These are phyloP conservation scores for Phrynocephalus guinanensis DNA, from an alignment of 2,797 vertebrate genomes.

Conservation along the genomic window DNA sequence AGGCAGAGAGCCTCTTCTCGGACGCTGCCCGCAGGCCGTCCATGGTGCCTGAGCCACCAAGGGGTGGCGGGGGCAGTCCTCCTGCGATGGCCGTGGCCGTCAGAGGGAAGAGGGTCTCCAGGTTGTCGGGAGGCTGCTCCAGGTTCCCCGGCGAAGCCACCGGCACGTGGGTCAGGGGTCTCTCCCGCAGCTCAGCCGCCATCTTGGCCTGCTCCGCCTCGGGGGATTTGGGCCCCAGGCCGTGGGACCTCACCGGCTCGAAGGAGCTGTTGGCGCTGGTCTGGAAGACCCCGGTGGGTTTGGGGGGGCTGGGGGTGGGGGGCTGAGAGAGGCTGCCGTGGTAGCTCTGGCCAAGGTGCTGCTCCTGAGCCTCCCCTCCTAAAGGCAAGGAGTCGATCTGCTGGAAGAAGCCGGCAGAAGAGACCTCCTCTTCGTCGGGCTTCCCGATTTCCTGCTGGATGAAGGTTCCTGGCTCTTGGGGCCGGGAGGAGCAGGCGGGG, in stretches of 20 bases:
- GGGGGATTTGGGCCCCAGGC: constrained; percentile 85
- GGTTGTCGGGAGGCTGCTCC: constrained; percentile 95
- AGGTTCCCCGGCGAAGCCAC: constrained; percentile 87
- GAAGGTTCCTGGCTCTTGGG: constrained; percentile 90
- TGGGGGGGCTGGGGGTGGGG: constrained; percentile 92
- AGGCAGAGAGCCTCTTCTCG: constrained; percentile 83
- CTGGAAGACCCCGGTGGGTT: constrained; percentile 93
- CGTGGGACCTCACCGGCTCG: constrained; percentile 92
- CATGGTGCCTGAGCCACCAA: background rate
- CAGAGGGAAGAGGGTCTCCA: constrained; percentile 88
- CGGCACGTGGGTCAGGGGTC: constrained; percentile 45
- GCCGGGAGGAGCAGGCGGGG: constrained; percentile 76
- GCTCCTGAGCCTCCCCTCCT: constrained; percentile 72
- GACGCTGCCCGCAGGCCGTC: constrained; percentile 62
- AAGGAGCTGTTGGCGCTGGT: constrained; percentile 98
- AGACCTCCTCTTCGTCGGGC: constrained; percentile 80
- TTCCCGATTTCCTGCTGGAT: constrained; percentile 96
- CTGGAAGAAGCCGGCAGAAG: constrained; percentile 89
- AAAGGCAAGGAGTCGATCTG: constrained; percentile 92
- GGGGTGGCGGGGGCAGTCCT: constrained; percentile 32
- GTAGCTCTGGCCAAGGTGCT: constrained; percentile 67
- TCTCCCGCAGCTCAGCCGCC: constrained; percentile 85
- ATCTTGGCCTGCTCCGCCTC: constrained; percentile 91
- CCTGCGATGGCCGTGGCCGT: constrained; percentile 48
- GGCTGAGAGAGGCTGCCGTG: constrained; percentile 74